phyloP scores from a whole-genome alignment of 2,113 vertebrate genomes.

The Turnix velox region DNA sequence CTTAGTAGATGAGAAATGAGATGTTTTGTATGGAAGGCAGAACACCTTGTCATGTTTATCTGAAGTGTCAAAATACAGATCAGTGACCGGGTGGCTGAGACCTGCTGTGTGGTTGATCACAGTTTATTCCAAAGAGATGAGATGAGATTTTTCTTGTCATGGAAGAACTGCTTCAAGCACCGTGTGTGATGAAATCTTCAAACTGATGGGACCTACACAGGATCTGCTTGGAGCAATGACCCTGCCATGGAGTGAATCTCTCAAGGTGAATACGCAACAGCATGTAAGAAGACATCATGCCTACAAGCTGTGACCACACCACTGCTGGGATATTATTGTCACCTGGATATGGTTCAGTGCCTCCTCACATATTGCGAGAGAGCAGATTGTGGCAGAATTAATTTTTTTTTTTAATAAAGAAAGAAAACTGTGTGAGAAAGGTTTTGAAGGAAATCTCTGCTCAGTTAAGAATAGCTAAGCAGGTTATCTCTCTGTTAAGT shows the following conservation, averaged over 20 bases:
- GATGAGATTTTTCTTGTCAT: not conserved
- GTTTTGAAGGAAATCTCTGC: not conserved
- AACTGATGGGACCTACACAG: not conserved
- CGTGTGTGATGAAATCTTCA: not conserved
- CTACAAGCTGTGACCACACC: not conserved
- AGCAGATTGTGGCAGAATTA: not conserved
- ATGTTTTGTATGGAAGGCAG: constrained; percentile 14
- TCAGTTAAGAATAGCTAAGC: not conserved
- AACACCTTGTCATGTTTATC: constrained; percentile 18
- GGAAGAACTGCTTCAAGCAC: not conserved
- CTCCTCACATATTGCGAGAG: not conserved
- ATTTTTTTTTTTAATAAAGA: not conserved
- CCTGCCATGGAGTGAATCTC: not conserved
- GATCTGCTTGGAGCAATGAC: not conserved
- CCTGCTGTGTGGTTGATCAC: not conserved
- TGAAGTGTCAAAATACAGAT: constrained; percentile 18
- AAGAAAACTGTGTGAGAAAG: not conserved
- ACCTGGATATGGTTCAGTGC: not conserved
- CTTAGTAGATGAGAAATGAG: constrained; percentile 19
- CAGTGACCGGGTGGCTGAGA: not conserved
- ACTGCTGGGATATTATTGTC: not conserved
- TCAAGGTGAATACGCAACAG: not conserved
- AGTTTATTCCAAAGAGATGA: not conserved
- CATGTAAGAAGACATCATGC: not conserved
- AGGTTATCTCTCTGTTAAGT: not conserved